These are phyloP conservation scores for Potamarius usumacintae DNA, from an alignment of 2,113 vertebrate genomes.

Conservation along the genomic window DNA sequence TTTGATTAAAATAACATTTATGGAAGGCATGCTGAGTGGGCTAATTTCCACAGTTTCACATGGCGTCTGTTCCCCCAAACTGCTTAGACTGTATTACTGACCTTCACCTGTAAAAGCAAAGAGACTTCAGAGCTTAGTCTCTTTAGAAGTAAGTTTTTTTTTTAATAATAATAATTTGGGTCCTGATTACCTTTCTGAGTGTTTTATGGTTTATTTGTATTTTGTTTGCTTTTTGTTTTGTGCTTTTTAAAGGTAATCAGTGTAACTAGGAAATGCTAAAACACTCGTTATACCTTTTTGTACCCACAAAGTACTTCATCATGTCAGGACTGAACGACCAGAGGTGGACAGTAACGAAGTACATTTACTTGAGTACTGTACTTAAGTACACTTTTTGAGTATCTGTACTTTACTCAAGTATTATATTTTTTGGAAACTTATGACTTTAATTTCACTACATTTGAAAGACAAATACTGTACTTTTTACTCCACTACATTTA, in stretches of 20 bases:
- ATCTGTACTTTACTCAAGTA: no score
- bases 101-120: constrained; percentile 63
- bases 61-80: constrained; percentile 72
- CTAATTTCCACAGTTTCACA: constrained; percentile 72
- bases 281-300: neutral
- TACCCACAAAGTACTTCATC: neutral
- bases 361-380: no score
- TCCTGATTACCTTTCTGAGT: neutral
- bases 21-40: constrained; percentile 66
- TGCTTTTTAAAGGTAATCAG: neutral
- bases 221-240: neutral
- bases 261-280: neutral
- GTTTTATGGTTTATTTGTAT: neutral
- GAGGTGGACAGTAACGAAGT: no score
- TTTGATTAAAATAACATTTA: constrained; percentile 78
- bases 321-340: neutral
- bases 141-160: neutral
- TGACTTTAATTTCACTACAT: no score
- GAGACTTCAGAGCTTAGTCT: constrained; percentile 3
- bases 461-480: no score
- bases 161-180: neutral
- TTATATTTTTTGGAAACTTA: no score
- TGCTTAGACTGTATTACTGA: constrained; percentile 50
- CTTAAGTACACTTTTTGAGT: no score
- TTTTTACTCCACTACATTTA: no score